Percentiles rank a stretch among this genome's conserved stretches.
Evolutionary conservation across 2,888 invertebrate genomes (phyloP).

Genomic region (Rotaria socialis): DNA sequence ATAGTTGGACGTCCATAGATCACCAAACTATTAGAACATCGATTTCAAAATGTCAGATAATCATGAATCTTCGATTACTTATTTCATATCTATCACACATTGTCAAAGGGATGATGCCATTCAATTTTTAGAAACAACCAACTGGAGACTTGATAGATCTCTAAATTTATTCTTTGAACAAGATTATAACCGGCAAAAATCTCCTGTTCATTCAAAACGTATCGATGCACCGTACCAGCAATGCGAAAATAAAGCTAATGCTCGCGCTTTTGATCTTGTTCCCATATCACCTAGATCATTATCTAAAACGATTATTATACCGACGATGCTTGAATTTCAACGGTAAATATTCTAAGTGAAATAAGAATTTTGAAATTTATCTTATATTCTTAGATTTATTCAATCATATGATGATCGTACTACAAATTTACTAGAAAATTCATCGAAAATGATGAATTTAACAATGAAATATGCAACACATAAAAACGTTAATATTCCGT

Average conservation of each 20-base stretch:
- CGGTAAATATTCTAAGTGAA: neutral
- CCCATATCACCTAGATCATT: neutral
- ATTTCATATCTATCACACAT: neutral
- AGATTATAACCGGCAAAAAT: neutral
- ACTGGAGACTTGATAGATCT: neutral
- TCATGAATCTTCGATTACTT: neutral
- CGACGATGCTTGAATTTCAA: neutral
- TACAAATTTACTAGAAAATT: constrained; percentile 1
- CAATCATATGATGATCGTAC: neutral
- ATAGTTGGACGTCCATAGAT: neutral
- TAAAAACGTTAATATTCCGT: neutral
- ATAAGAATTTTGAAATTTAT: neutral
- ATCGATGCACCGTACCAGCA: neutral
- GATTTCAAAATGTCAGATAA: neutral
- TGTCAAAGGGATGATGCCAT: neutral
- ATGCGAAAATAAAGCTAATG: neutral
- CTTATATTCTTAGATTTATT: neutral
- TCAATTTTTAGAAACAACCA: neutral
- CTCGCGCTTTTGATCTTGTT: neutral
- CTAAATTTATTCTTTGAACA: neutral
- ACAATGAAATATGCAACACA: neutral
- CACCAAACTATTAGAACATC: neutral
- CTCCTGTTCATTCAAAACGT: neutral
- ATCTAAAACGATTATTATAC: neutral
- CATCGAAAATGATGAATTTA: constrained; percentile 2